These are phyloP conservation scores for Heliothis subflexa DNA, from an alignment of 1,140 invertebrate species.

Conservation along the genomic window DNA sequence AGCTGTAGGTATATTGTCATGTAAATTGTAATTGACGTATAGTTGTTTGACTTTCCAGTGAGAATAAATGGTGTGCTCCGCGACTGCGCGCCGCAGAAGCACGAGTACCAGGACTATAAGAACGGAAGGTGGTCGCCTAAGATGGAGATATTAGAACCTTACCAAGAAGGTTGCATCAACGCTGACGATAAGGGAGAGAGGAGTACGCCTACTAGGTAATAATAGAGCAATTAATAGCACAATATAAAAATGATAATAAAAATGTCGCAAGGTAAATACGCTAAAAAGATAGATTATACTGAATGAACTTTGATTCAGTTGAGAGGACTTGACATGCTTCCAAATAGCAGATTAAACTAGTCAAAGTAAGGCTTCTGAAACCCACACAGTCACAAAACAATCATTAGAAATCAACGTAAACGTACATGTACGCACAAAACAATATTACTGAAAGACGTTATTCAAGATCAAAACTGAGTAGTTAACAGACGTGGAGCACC, in stretches of 20 bases:
- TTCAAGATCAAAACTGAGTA: neutral
- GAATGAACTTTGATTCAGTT: too few species aligned
- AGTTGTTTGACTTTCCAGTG: conserved; percentile 82
- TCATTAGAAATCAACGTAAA: neutral
- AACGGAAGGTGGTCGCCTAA: conserved; percentile 88
- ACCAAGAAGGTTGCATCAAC: conserved; percentile 89
- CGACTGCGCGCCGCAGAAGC: conserved; percentile 91
- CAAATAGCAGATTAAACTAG: too few species aligned
- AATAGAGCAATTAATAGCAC: too few species aligned
- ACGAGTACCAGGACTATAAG: conserved; percentile 87
- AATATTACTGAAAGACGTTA: too few species aligned
- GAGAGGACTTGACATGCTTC: neutral
- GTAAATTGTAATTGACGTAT: neutral
- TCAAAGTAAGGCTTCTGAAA: too few species aligned
- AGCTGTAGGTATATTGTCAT: neutral
- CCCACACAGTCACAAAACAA: neutral
- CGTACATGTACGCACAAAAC: too few species aligned
- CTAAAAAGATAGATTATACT: too few species aligned
- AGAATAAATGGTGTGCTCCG: conserved; percentile 88
- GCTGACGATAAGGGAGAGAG: conserved; percentile 88
- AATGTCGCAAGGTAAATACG: too few species aligned
- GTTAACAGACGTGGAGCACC: neutral
- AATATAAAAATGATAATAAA: too few species aligned
- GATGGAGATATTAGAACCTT: conserved; percentile 88
- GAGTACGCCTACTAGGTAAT: conserved; percentile 82